Evolutionary conservation across 2,888 invertebrate species (phyloP), one percentile per base, ranked within the genome.

Genomic region (Tuta absoluta): DNA sequence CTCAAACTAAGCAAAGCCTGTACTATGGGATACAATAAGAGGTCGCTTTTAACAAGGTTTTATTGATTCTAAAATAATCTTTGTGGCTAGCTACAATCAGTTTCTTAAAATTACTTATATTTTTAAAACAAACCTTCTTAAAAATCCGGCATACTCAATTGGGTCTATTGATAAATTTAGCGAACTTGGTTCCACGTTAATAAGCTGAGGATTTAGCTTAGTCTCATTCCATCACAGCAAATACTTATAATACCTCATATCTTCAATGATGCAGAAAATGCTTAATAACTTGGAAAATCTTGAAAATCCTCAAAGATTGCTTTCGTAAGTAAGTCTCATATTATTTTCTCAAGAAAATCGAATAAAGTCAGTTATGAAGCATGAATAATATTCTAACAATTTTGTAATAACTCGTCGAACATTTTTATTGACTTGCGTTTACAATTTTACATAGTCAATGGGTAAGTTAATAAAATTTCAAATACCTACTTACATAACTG

Each of bases 271-370:
- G 45, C 45, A 45, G 45, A 45, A 45, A 45, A 45, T 45, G 45
- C 45, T n/a, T 45, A 45, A 17, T 45, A 45, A 2, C 45, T 45
- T 45, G n/a, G 45, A 45, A n/a, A 45, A 45, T 45, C n/a, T 45
- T n/a, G 45, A 45, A 45, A 45, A 45, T 45, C 45, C 45, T 45
- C 45, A 45, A 11, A 45, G 45, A 45, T 45, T 45, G 45, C 45
- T 45, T n/a, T 7, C 17, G 45, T 17, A 17, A 41, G 41, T 41
- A 41, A 45, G 45, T 45, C 45, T 45, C 45, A n/a, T 45, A 45
- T 45, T 45, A 45, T 45, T 45, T n/a, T 45, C 45, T 45, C 45
- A 45, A 45, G 45, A 45, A 45, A 45, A 45, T 45, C 45, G 11
- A 45, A 45, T 45, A 45, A 45, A 0, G 45, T 45, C n/a, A 45